Base-by-base conservation (phyloP, 2,888 invertebrate genomes). In the Tipula lateralis region DNA sequence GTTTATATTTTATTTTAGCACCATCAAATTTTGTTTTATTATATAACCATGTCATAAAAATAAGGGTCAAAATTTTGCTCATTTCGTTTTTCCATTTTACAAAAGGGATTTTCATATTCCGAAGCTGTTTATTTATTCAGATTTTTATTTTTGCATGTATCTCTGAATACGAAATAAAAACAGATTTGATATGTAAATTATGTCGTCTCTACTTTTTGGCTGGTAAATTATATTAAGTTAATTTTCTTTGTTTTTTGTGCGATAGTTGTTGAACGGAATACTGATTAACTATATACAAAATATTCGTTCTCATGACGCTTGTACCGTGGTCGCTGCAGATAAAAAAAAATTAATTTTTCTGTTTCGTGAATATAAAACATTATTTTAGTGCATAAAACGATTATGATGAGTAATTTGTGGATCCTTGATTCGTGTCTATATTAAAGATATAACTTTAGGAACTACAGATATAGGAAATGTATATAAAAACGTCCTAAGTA, bases 11-110 rank as follows among this genome's bases (percentile, higher is more conserved):
- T 66, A 24, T 66, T 66, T 66, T 66, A 66, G 66, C 66, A 66
- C 66, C 66, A 66, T 66, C 66, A 66, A 66, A 66, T 66, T 66
- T 66, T 66, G 66, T 66, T 66, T 66, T 66, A 66, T 66, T 66
- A 66, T 50, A 50, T 66, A 66, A 24, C 66, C 66, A 66, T 66
- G 66, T 66, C 66, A 66, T 66, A 66, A 66, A 66, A 66, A 66
- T 66, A 66, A 66, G 66, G 66, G 66, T 66, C 66, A 66, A 66
- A 24, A 24, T 66, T 66, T 66, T 66, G 66, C 66, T 66, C 66
- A 66, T 66, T 66, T 66, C 24, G 66, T 66, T 24, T 66, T 66
- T 66, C 66, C 66, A 66, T 66, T 66, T 66, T 66, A 66, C 66
- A 66, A 66, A 19, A 66, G 66, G 66, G 66, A 66, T 66, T 66